phyloP scores from a whole-genome alignment of 2,113 vertebrate species.

The Anser cygnoides region DNA sequence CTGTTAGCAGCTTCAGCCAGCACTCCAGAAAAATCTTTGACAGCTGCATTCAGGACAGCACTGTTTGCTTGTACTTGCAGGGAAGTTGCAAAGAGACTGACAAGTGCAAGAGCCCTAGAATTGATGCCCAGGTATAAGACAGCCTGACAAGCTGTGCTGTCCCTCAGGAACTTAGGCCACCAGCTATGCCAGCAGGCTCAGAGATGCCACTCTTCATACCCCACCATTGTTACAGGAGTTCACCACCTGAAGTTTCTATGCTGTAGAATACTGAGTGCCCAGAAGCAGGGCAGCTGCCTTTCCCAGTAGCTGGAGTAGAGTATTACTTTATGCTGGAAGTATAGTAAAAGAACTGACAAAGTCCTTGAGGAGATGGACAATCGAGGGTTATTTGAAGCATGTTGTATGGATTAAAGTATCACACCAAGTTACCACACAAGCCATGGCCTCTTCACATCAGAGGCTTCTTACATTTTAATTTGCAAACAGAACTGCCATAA shows the following conservation, averaged over 20 bases:
- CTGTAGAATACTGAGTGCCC: neutral
- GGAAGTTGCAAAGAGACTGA: neutral
- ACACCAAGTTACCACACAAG: slow-evolving; percentile 52
- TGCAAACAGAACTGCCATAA: slow-evolving; percentile 76
- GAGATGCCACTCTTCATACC: neutral
- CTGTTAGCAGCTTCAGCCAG: neutral
- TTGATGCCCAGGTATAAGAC: neutral
- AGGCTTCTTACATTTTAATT: slow-evolving; percentile 74
- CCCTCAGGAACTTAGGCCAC: neutral
- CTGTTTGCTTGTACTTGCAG: neutral
- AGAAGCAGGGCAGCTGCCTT: neutral
- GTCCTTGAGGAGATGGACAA: neutral
- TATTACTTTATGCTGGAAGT: slow-evolving; percentile 17
- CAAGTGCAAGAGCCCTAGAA: too few relatives aligned
- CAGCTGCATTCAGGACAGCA: neutral
- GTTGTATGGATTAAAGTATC: neutral
- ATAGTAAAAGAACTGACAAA: neutral
- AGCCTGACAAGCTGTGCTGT: neutral
- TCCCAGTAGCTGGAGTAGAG: neutral
- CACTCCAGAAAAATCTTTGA: neutral
- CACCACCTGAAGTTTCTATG: neutral
- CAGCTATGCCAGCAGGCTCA: neutral
- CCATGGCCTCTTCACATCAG: slow-evolving; percentile 10
- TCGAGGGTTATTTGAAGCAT: neutral
- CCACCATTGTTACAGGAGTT: neutral